Conservation (phyloP, 2,797 vertebrate genomes). For the Cirrhinus mrigala region DNA sequence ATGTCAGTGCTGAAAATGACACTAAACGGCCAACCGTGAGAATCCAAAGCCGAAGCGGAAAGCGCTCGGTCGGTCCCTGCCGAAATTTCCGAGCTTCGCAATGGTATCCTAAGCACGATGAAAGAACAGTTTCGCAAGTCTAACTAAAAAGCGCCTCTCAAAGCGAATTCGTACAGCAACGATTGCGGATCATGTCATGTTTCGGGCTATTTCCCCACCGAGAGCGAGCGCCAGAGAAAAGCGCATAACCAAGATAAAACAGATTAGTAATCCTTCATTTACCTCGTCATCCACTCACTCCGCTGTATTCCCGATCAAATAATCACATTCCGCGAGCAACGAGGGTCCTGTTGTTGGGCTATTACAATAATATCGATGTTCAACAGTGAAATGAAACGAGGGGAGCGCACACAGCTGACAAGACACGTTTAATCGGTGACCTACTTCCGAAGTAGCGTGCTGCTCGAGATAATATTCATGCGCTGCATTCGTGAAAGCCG, state of each 20-base stretch:
- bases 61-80: conserved; percentile 19
- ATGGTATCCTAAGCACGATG: conserved; percentile 31
- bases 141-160: conserved; percentile 30
- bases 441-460: conserved; percentile 85
- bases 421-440: conserved; percentile 82
- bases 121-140: conserved; percentile 43
- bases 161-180: conserved; percentile 15
- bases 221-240: conserved; percentile 23
- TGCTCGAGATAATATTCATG: conserved; percentile 82
- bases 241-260: conserved; percentile 53
- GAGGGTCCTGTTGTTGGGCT: conserved; percentile 27
- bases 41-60: conserved; percentile 43
- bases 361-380: conserved; percentile 55
- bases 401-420: conserved; percentile 71
- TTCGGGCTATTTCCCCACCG: conserved; percentile 36
- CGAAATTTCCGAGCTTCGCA: conserved; percentile 35
- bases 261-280: conserved; percentile 57
- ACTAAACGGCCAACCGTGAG: conserved; percentile 41
- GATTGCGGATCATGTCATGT: conserved; percentile 32
- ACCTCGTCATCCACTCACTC: conserved; percentile 58
- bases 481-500: conserved; percentile 74
- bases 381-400: conserved; percentile 68
- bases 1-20: conserved; percentile 17
- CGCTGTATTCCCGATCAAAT: conserved; percentile 28
- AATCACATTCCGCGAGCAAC: conserved; percentile 44